Evolutionary conservation across 1,140 invertebrate genomes (phyloP).

Genomic region (Cyrtorhinus lividipennis): DNA sequence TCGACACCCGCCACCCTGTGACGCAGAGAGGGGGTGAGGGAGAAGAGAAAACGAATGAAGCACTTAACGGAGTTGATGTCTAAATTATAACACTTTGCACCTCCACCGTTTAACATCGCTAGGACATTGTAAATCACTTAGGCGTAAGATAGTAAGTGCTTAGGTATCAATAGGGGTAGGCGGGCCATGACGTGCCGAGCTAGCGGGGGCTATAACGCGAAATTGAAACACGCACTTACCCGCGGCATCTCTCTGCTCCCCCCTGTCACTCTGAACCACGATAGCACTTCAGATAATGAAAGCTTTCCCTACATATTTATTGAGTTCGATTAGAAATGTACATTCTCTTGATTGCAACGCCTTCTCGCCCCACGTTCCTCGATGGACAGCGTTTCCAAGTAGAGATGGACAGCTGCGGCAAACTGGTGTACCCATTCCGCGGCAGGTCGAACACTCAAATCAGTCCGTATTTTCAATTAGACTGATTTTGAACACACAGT

Average conservation of each 20-base stretch:
- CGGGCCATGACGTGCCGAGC: not conserved
- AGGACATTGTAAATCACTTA: constrained; percentile 5
- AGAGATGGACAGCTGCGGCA: no score
- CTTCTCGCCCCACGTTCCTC: no score
- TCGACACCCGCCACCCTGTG: not conserved
- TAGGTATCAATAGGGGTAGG: not conserved
- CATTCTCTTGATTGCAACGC: not conserved
- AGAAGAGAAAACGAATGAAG: not conserved
- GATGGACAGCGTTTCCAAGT: no score
- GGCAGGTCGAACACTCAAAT: no score
- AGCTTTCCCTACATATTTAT: constrained; percentile 15
- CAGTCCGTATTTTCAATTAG: no score
- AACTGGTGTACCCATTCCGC: no score
- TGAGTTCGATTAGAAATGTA: constrained; percentile 8
- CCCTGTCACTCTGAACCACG: not conserved
- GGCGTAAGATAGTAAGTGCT: constrained; percentile 8
- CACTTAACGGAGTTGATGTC: constrained; percentile 2
- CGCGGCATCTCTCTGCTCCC: not conserved
- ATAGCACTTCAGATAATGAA: constrained; percentile 7
- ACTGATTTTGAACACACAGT: no score
- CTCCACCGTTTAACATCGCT: constrained; percentile 2
- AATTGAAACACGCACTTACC: constrained; percentile 15
- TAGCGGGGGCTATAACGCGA: not conserved
- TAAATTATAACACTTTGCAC: constrained; percentile 6
- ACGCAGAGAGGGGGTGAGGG: not conserved